Base-by-base conservation (phyloP, 2,797 vertebrate species). In the Xyrichtys novacula region DNA sequence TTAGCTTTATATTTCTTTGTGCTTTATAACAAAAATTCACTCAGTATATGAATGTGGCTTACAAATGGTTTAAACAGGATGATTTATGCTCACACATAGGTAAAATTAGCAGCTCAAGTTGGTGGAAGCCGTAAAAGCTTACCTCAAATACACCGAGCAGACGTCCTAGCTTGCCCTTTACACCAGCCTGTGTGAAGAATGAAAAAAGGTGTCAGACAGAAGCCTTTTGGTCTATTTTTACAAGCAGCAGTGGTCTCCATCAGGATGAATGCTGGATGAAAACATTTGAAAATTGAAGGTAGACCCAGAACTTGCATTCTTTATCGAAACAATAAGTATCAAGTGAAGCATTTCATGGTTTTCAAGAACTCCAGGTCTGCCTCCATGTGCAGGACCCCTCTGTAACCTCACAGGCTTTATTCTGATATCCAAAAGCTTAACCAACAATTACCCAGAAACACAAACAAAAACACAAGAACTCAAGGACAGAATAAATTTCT, bases 91-190 rank as follows among this genome's bases (percentile, higher is more conserved):
- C n/a, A n/a, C n/a, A n/a, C n/a, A 29, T 14, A 5, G 20, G 14
- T 22, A 16, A 15, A 28, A 49, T 14, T 36, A 14, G 48, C 14
- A 14, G 26, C 12, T 6, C 6, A 15, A 11, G n/a, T 39, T 16
- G 2, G 8, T 34, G n/a, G 14, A 43, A 44, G 32, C 10, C 0
- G 0, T 4, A 19, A 59, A 44, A 42, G 70, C 95, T 95, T 91
- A 99, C 98, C 96, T 99, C 97, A 89, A 99, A 99, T 65, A 99
- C 95, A 11, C 98, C 98, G 29, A 99, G 95, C 54, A 99, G 94
- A 76, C 98, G 96, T 74, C 98, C 98, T 14, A 99, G 90, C 86
- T 98, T 97, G 81, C 98, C 98, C 88, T 96, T 97, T 54, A 99
- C 98, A 48, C 98, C 98, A 65, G 98, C 98, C 98, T 99, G 61